phyloP scores from a whole-genome alignment of 1,140 invertebrate genomes.

The Cydia splendana region DNA sequence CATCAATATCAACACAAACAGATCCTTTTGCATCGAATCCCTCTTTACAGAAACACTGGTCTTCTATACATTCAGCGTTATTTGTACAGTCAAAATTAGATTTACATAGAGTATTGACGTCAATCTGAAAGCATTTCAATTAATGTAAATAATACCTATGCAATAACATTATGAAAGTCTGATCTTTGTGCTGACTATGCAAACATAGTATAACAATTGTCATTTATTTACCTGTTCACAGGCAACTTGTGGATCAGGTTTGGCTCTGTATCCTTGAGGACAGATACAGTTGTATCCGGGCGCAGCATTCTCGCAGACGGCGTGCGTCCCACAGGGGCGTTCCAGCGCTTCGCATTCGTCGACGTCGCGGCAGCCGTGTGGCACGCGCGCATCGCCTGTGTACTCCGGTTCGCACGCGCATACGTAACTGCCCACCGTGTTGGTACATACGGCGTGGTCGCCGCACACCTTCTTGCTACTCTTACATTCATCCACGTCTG shows the following conservation, averaged over 20 bases:
- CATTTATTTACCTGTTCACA: constrained; percentile 87
- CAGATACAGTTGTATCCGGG: constrained; percentile 94
- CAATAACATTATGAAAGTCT: constrained; percentile 1
- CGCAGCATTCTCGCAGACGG: constrained; percentile 91
- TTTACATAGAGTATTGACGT: constrained; percentile 92
- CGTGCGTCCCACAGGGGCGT: constrained; percentile 91
- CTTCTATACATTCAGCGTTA: constrained; percentile 93
- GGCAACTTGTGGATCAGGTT: constrained; percentile 89
- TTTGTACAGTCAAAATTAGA: constrained; percentile 95
- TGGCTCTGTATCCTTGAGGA: constrained; percentile 92
- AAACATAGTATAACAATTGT: background rate
- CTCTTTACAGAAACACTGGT: constrained; percentile 94
- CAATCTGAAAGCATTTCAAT: constrained; percentile 80
- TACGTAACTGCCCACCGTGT: constrained; percentile 91
- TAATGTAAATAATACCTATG: constrained; percentile 35
- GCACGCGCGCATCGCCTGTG: constrained; percentile 89
- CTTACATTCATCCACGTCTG: constrained; percentile 95
- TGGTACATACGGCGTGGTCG: constrained; percentile 90
- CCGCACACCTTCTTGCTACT: constrained; percentile 88
- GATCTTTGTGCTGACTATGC: no score
- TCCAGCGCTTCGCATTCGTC: constrained; percentile 92
- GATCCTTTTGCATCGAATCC: constrained; percentile 91
- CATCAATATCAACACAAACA: constrained; percentile 90
- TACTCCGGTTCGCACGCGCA: constrained; percentile 92
- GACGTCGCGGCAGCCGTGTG: constrained; percentile 89